Evolutionary conservation across 1,140 invertebrate species (phyloP).

Genomic region (Myzus persicae): DNA sequence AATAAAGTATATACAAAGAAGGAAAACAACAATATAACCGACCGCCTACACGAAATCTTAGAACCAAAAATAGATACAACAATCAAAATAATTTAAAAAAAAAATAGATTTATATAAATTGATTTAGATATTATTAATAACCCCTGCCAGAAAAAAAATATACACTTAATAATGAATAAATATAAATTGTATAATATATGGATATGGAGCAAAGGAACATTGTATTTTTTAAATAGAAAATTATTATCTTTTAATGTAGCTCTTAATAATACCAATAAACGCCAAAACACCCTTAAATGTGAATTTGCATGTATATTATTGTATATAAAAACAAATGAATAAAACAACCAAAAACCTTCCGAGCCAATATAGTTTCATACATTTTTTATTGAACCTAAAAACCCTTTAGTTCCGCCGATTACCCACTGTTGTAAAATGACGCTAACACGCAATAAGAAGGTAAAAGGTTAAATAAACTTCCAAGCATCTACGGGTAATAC

Average conservation of each 20-base stretch:
- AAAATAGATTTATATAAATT: too few relatives aligned
- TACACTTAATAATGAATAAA: too few relatives aligned
- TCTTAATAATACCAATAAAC: neutral
- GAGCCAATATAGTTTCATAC: neutral
- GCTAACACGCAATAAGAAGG: neutral
- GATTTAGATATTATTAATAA: too few relatives aligned
- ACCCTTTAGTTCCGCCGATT: slow-evolving; percentile 4
- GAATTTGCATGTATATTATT: slow-evolving; percentile 33
- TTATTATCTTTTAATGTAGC: neutral
- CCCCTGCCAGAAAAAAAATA: too few relatives aligned
- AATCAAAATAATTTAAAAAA: neutral
- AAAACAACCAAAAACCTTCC: neutral
- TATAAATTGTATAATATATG: neutral
- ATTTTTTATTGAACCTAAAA: slow-evolving; percentile 23
- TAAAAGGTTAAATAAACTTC: slow-evolving; percentile 30
- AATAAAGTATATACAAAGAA: neutral
- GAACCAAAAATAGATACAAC: neutral
- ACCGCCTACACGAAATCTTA: neutral
- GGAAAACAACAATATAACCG: neutral
- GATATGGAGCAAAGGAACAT: neutral
- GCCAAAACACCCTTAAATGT: neutral
- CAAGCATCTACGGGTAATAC: neutral
- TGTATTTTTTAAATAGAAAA: neutral
- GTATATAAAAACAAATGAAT: neutral
- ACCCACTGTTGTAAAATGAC: slow-evolving; percentile 21